A percentile compares a stretch with the other conserved stretches of the same genome.
These are phyloP conservation scores for Ichneumoninae sp. DNA, from an alignment of 2,888 invertebrate species.

Conservation along the genomic window DNA sequence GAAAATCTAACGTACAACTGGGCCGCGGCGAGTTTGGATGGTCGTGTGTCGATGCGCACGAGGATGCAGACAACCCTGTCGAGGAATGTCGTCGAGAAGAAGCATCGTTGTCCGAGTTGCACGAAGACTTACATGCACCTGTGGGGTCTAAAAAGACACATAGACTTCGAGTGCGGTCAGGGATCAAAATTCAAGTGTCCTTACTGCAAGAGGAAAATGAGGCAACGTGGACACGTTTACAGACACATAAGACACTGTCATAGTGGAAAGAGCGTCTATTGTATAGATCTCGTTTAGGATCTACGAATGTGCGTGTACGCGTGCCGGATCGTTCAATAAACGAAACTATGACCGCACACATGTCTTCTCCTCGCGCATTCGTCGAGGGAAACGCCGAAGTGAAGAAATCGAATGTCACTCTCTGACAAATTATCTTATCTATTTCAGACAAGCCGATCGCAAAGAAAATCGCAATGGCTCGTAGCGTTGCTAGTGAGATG, in stretches of 20 bases:
- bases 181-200: slow-evolving; percentile 80
- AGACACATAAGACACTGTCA: slow-evolving; percentile 77
- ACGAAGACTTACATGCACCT: slow-evolving; percentile 80
- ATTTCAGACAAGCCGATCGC: background rate
- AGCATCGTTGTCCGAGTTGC: slow-evolving; percentile 78
- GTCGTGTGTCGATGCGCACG: slow-evolving; percentile 45
- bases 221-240: slow-evolving; percentile 79
- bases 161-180: slow-evolving; percentile 84
- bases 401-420: background rate
- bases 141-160: slow-evolving; percentile 82
- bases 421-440: background rate
- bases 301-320: background rate
- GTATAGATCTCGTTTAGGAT: slow-evolving; percentile 73
- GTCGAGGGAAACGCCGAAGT: background rate
- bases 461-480: background rate
- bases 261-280: slow-evolving; percentile 74
- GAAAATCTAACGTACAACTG: slow-evolving; percentile 23
- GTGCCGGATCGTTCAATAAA: slow-evolving; percentile 22
- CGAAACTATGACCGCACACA: background rate
- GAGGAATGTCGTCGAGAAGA: slow-evolving; percentile 51
- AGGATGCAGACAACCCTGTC: slow-evolving; percentile 65
- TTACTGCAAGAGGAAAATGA: slow-evolving; percentile 77
- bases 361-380: background rate
- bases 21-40: background rate
- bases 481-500: background rate